Percentiles rank a stretch among this genome's conserved stretches.
Conservation (phyloP, 37 sponge, comb jelly and placozoan genomes). For the Beroe ovata region DNA sequence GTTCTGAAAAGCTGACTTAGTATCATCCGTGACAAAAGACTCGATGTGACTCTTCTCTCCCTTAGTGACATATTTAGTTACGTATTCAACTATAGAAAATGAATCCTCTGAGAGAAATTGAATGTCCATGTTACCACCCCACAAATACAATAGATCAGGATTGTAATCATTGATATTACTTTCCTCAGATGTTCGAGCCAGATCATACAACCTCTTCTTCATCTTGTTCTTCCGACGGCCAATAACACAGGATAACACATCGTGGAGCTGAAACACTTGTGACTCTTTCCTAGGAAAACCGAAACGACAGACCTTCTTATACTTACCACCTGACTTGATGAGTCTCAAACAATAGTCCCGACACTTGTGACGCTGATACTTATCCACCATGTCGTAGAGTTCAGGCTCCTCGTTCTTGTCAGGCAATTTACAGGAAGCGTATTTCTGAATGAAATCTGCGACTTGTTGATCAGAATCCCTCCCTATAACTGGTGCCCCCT, state of each 20-base stretch:
- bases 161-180: constrained; percentile 12
- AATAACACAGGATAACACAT: too few relatives aligned
- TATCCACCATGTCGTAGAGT: neutral
- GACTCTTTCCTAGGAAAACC: too few relatives aligned
- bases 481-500: neutral
- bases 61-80: neutral
- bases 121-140: constrained; percentile 22
- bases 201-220: constrained; percentile 20
- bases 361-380: neutral
- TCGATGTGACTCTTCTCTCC: neutral
- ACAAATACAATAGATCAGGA: neutral
- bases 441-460: neutral
- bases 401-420: neutral
- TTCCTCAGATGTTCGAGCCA: neutral
- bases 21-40: neutral
- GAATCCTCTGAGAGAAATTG: constrained; percentile 5
- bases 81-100: neutral
- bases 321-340: too few relatives aligned
- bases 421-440: neutral
- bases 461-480: neutral
- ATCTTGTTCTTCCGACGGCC: too few relatives aligned
- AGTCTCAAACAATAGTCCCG: neutral
- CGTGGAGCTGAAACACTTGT: too few relatives aligned
- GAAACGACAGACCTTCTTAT: too few relatives aligned
- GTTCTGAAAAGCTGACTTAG: neutral